These are phyloP conservation scores for Nansenia antarctica DNA, from an alignment of 2,113 vertebrate species.

Conservation along the genomic window DNA sequence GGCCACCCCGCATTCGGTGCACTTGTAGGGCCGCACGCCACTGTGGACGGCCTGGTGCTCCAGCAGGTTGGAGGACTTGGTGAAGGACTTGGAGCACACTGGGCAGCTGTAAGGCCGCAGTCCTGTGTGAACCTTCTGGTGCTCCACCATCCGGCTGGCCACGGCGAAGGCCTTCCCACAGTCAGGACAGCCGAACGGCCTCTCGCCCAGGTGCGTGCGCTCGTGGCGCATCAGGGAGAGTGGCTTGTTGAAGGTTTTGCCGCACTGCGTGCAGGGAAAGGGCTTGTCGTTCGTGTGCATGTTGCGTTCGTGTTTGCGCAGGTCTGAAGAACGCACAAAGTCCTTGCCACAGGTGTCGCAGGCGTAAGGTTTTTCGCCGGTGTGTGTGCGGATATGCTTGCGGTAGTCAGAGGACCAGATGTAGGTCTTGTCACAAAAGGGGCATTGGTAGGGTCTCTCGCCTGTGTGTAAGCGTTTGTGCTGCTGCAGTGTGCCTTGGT, in stretches of 20 bases:
- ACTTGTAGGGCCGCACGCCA: slow-evolving; percentile 66
- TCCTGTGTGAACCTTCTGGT: slow-evolving; percentile 76
- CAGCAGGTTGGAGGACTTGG: slow-evolving; percentile 72
- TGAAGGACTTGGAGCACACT: slow-evolving; percentile 71
- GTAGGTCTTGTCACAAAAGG: slow-evolving; percentile 73
- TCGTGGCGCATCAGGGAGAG: slow-evolving; percentile 81
- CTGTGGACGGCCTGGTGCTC: slow-evolving; percentile 77
- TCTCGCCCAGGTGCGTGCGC: slow-evolving; percentile 80
- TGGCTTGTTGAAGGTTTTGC: slow-evolving; percentile 82
- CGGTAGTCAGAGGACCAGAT: slow-evolving; percentile 78
- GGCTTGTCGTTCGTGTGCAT: slow-evolving; percentile 82
- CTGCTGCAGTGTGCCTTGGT: slow-evolving; percentile 77
- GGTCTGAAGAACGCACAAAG: slow-evolving; percentile 77
- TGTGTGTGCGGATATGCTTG: slow-evolving; percentile 77
- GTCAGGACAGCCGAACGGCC: slow-evolving; percentile 79
- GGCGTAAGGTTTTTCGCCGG: slow-evolving; percentile 74
- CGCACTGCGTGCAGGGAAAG: slow-evolving; percentile 79
- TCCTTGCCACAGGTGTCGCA: slow-evolving; percentile 74
- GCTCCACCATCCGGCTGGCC: slow-evolving; percentile 81
- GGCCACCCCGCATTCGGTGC: slow-evolving; percentile 65
- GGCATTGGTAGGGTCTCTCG: slow-evolving; percentile 75
- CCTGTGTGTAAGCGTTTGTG: slow-evolving; percentile 78
- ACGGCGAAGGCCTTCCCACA: slow-evolving; percentile 78
- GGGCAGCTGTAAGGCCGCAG: slow-evolving; percentile 51
- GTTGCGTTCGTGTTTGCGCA: slow-evolving; percentile 79